A percentile compares a stretch with the other conserved stretches of the same genome.
phyloP scores from a whole-genome alignment of 2,888 invertebrate genomes.

The Ophraella communa region DNA sequence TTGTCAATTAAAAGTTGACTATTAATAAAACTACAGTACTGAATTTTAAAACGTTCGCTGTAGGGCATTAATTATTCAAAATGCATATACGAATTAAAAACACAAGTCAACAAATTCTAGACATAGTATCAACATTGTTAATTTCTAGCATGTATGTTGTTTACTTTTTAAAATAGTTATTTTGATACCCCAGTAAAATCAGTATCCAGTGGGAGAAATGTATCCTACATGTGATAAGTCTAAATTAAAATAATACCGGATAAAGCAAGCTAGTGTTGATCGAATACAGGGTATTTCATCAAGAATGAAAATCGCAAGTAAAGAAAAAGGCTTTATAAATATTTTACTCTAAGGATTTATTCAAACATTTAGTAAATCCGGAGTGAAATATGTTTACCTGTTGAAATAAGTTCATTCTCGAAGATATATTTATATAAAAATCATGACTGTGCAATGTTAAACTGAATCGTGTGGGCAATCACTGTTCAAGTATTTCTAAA shows the following conservation, averaged over 20 bases:
- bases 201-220: not conserved
- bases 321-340: no score
- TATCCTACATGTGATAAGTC: not conserved
- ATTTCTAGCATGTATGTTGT: no score
- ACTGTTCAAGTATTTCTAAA: slow-evolving; percentile 42
- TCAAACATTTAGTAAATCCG: not conserved
- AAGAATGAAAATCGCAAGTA: no score
- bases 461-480: slow-evolving; percentile 50
- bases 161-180: not conserved
- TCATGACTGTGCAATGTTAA: slow-evolving; percentile 37
- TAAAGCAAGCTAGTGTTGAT: slow-evolving; percentile 17
- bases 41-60: not conserved
- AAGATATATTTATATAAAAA: slow-evolving; percentile 19
- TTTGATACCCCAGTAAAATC: not conserved
- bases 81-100: not conserved
- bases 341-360: no score
- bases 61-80: no score
- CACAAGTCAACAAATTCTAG: not conserved
- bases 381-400: not conserved
- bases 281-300: slow-evolving; percentile 21
- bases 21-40: not conserved
- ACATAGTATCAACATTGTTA: not conserved
- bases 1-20: not conserved
- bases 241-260: not conserved
- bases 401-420: slow-evolving; percentile 2